A percentile compares a stretch with the other conserved stretches of the same genome.
Conservation (phyloP, 2,888 invertebrate genomes). For the Heteromyza rotundicornis region DNA sequence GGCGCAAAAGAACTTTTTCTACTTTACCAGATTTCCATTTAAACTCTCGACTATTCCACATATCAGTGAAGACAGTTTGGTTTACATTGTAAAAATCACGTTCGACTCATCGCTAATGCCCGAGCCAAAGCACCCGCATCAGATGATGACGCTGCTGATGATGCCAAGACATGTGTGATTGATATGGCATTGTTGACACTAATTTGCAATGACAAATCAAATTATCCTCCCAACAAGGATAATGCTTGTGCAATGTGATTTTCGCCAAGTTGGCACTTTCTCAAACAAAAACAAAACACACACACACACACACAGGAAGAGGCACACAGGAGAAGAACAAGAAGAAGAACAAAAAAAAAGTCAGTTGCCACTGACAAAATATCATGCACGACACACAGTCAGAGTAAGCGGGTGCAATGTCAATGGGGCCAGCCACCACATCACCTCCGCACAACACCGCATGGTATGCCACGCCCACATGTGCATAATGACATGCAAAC, state of each 20-base stretch:
- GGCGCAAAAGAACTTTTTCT: too few relatives aligned
- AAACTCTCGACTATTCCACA: too few relatives aligned
- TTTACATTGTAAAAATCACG: too few relatives aligned
- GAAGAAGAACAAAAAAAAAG: not conserved
- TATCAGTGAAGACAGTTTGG: too few relatives aligned
- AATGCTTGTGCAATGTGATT: slow-evolving; percentile 8
- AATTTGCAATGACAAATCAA: slow-evolving; percentile 28
- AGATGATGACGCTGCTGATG: not conserved
- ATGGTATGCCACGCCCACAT: too few relatives aligned
- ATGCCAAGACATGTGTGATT: slow-evolving; percentile 1
- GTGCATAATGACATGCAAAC: slow-evolving; percentile 30
- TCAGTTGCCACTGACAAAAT: not conserved
- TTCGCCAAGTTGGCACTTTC: not conserved
- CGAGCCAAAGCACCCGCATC: too few relatives aligned
- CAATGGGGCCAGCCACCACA: not conserved
- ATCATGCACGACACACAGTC: not conserved
- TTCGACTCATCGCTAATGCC: too few relatives aligned
- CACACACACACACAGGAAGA: too few relatives aligned
- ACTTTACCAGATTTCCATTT: too few relatives aligned
- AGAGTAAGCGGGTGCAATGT: not conserved
- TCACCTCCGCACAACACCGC: not conserved
- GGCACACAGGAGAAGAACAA: slow-evolving; percentile 2
- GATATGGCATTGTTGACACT: slow-evolving; percentile 20
- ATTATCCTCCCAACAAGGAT: slow-evolving; percentile 17
- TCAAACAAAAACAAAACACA: not conserved